phyloP scores from a whole-genome alignment of 2,113 vertebrate genomes.

The Bos indicus region DNA sequence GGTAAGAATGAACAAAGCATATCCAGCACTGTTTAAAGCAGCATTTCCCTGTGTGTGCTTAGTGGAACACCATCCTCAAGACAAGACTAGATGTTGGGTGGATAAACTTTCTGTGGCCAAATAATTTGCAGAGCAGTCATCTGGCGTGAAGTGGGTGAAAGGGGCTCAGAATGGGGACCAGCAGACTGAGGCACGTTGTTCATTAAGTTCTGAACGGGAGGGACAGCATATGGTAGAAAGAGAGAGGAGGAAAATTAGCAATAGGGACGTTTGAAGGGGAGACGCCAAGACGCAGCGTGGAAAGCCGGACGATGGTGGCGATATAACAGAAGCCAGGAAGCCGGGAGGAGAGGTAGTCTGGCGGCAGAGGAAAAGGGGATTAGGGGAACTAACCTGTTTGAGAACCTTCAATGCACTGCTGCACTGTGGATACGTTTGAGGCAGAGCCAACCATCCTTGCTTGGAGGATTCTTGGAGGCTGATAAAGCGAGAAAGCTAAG shows the following conservation, averaged over 20 bases:
- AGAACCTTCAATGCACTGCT: not conserved
- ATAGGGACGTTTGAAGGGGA: not conserved
- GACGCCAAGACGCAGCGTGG: rapidly evolving
- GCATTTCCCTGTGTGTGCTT: not conserved
- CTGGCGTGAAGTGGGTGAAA: not conserved
- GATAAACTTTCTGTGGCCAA: not conserved
- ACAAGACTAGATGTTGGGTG: rapidly evolving
- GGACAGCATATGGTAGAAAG: rapidly evolving
- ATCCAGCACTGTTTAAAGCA: rapidly evolving
- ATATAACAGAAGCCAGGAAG: not conserved
- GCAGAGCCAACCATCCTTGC: not conserved
- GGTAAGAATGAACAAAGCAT: not conserved
- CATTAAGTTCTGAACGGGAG: rapidly evolving
- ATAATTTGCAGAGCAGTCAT: rapidly evolving
- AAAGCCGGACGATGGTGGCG: rapidly evolving
- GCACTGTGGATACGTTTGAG: not conserved
- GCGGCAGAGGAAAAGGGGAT: not conserved
- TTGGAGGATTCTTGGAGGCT: not conserved
- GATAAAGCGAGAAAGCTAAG: not conserved
- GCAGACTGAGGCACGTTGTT: rapidly evolving
- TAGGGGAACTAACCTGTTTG: rapidly evolving
- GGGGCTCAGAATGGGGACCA: not conserved
- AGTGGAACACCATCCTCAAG: too few relatives aligned
- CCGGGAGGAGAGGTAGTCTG: not conserved
- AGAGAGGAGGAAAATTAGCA: not conserved